Evolutionary conservation across 2,888 invertebrate species (phyloP).

Genomic region (Orchesella flavescens): DNA sequence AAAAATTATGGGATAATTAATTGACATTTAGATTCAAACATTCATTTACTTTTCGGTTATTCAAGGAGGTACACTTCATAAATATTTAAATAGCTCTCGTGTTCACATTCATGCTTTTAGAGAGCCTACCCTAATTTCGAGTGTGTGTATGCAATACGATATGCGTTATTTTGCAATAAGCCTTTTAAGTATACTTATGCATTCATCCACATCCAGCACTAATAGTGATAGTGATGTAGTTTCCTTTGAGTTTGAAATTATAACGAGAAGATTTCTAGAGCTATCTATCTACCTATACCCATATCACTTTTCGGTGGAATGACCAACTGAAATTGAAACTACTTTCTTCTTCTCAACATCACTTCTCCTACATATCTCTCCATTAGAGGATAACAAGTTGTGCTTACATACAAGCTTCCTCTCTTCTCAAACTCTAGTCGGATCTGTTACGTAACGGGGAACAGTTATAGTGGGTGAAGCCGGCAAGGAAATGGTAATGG

Average conservation of each 20-base stretch:
- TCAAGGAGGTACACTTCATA: conserved; percentile 16
- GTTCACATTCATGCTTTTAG: too few species aligned
- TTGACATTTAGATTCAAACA: conserved; percentile 46
- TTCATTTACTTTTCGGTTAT: neutral
- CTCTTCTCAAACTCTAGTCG: neutral
- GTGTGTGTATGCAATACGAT: too few species aligned
- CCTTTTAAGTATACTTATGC: neutral
- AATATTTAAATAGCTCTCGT: conserved; percentile 22
- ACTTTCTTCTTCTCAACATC: neutral
- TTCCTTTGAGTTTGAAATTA: too few species aligned
- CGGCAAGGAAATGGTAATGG: conserved; percentile 21
- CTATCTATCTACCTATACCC: too few species aligned
- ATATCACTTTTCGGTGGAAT: neutral
- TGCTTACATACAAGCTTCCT: too few species aligned
- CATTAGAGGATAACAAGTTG: neutral
- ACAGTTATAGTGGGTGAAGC: neutral
- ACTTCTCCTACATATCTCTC: neutral
- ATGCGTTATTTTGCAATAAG: too few species aligned
- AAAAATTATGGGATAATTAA: conserved; percentile 49
- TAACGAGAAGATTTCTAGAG: too few species aligned
- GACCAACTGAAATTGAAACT: conserved; percentile 36
- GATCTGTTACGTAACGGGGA: conserved; percentile 2
- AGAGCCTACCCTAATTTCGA: too few species aligned
- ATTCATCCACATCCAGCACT: neutral
- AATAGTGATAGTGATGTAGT: too few species aligned